phyloP scores from a whole-genome alignment of 2,888 invertebrate species.

The Neuroscelio doddi region DNA sequence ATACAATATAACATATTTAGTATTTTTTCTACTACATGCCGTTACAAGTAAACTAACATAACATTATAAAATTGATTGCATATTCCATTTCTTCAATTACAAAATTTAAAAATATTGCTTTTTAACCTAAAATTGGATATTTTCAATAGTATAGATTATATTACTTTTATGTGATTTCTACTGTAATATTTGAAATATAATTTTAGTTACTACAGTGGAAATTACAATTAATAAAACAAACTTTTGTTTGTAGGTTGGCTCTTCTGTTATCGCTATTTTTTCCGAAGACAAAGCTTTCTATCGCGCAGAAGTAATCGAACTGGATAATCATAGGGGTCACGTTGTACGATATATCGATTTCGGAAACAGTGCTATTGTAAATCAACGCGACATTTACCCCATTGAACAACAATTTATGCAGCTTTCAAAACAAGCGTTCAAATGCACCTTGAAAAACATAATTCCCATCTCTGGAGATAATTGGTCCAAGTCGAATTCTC shows the following conservation, averaged over 20 bases:
- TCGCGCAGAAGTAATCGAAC: slow-evolving; percentile 78
- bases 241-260: slow-evolving; percentile 73
- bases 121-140: too few relatives aligned
- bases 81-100: too few relatives aligned
- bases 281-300: slow-evolving; percentile 82
- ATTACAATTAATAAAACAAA: neutral
- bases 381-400: slow-evolving; percentile 79
- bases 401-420: slow-evolving; percentile 79
- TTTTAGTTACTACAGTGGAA: neutral
- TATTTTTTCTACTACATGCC: too few relatives aligned
- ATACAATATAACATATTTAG: too few relatives aligned
- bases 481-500: slow-evolving; percentile 74
- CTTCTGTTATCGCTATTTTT: slow-evolving; percentile 81
- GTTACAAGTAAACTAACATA: too few relatives aligned
- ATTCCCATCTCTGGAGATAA: slow-evolving; percentile 74
- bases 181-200: too few relatives aligned
- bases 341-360: slow-evolving; percentile 84
- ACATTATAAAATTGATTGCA: too few relatives aligned
- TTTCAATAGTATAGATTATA: too few relatives aligned
- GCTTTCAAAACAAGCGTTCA: slow-evolving; percentile 81
- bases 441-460: slow-evolving; percentile 79
- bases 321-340: slow-evolving; percentile 76
- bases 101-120: too few relatives aligned
- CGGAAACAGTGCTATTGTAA: slow-evolving; percentile 81
- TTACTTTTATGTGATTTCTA: too few relatives aligned